Percentiles rank a stretch among this genome's conserved stretches.
Conservation (phyloP, 1,140 invertebrate genomes). For the Polypedilum vanderplanki region DNA sequence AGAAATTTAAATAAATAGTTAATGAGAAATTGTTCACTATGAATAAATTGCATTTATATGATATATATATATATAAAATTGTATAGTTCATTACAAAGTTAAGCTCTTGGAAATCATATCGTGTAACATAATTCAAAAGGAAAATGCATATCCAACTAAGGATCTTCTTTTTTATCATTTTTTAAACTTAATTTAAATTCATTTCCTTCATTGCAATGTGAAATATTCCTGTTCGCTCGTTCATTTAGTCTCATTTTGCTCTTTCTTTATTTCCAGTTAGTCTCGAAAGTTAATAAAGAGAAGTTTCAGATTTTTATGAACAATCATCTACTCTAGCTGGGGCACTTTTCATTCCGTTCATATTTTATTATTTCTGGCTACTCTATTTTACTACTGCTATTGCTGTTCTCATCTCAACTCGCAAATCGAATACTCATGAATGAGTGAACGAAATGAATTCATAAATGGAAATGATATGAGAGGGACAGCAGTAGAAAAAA, state of each 20-base stretch:
- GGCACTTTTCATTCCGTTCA: too few species aligned
- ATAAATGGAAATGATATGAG: not conserved
- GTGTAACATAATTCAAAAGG: not conserved
- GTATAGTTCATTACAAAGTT: not conserved
- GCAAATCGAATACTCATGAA: not conserved
- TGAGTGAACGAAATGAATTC: not conserved
- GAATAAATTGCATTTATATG: not conserved
- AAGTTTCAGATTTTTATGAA: too few species aligned
- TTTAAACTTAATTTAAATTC: slow-evolving; percentile 12
- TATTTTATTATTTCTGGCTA: too few species aligned
- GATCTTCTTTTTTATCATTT: not conserved
- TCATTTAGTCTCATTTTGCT: too few species aligned
- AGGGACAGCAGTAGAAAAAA: not conserved
- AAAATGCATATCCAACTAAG: not conserved
- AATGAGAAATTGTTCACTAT: slow-evolving; percentile 7
- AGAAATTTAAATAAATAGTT: not conserved
- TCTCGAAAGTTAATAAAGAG: not conserved
- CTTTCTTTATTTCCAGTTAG: not conserved
- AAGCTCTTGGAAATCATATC: slow-evolving; percentile 8
- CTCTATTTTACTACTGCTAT: too few species aligned
- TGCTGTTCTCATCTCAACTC: too few species aligned
- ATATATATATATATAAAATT: not conserved
- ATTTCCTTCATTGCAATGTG: slow-evolving; percentile 5
- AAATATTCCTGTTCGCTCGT: not conserved
- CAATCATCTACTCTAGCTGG: too few species aligned